Conservation (phyloP, 1,140 invertebrate species). For the Steinernema khuongi region DNA sequence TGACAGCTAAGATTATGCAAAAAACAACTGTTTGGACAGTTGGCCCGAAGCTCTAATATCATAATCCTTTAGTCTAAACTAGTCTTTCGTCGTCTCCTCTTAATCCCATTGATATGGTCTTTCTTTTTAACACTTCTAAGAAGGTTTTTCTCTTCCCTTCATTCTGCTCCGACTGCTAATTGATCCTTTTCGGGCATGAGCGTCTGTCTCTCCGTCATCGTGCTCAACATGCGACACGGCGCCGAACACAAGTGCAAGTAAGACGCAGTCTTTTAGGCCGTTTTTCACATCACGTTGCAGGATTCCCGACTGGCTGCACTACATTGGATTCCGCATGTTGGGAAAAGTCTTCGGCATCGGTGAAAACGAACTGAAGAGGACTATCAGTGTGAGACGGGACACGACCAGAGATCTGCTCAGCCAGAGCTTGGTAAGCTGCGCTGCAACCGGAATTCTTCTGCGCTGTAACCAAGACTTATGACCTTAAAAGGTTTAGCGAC, state of each 20-base stretch:
- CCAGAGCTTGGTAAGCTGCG: slow-evolving; percentile 21
- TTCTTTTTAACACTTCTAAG: too few relatives aligned
- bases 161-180: too few relatives aligned
- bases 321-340: slow-evolving; percentile 23
- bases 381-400: not conserved
- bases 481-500: too few relatives aligned
- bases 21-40: too few relatives aligned
- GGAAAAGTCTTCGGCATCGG: slow-evolving; percentile 28
- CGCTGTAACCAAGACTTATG: too few relatives aligned
- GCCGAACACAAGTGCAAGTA: slow-evolving; percentile 31
- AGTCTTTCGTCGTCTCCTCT: too few relatives aligned
- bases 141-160: too few relatives aligned
- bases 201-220: slow-evolving; percentile 35
- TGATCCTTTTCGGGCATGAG: slow-evolving; percentile 27
- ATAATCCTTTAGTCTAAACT: too few relatives aligned
- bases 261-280: not conserved
- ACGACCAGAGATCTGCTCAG: slow-evolving; percentile 21
- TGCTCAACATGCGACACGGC: slow-evolving; percentile 38
- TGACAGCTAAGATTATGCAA: too few relatives aligned
- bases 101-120: too few relatives aligned
- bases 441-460: too few relatives aligned
- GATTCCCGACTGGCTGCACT: slow-evolving; percentile 28
- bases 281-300: not conserved
- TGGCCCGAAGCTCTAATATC: too few relatives aligned
- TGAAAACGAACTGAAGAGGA: slow-evolving; percentile 20